Evolutionary conservation across 2,888 invertebrate species (phyloP), one percentile per base, ranked within the genome.

Genomic region (Pristionchus fissidentatus): DNA sequence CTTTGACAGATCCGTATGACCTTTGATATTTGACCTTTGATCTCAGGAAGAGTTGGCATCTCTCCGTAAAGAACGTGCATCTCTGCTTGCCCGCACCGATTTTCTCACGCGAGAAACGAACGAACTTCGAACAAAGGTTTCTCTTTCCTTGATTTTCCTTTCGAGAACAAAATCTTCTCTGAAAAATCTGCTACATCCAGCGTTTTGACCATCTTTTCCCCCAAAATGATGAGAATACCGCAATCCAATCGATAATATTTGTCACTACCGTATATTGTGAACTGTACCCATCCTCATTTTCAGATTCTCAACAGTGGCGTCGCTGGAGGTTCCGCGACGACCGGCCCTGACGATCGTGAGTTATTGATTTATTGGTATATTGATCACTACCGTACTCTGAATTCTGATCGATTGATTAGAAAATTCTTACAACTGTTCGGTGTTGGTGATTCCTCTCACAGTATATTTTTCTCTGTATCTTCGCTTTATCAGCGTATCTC

Each of bases 21-120:
- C 57, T 57, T n/a, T n/a, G n/a, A 57, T 52, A 8, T n/a, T 52
- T 62, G 62, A 62, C 35, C 62, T 62, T 62, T 62, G 62, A 62
- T 35, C 35, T 35, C 38, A 70, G 70, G 70, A 70, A 3, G 70
- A 70, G 7, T 15, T 70, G 2, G 70, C 41, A 22, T 70, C 70
- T 1, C 43, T 70, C 5, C 38, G 70, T 3, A 70, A 70, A 15
- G 70, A 70, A 22, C 70, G 70, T 0, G 41, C 26, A 2, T 38
- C 41, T 1, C 26, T 70, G n/a, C n/a, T 70, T 13, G 41, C 70
- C 1, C 38, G 70, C n/a, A 43, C 43, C 5, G 70, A 70, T 1
- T 70, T 70, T 26, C 70, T 70, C 10, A 43, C 70, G 70, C 38
- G 70, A 26, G 70, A 70, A 15, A n/a, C 70, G 26, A 70, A 70